Base-by-base conservation (phyloP, 2,888 invertebrate species). In the Aspidapion aeneum region DNA sequence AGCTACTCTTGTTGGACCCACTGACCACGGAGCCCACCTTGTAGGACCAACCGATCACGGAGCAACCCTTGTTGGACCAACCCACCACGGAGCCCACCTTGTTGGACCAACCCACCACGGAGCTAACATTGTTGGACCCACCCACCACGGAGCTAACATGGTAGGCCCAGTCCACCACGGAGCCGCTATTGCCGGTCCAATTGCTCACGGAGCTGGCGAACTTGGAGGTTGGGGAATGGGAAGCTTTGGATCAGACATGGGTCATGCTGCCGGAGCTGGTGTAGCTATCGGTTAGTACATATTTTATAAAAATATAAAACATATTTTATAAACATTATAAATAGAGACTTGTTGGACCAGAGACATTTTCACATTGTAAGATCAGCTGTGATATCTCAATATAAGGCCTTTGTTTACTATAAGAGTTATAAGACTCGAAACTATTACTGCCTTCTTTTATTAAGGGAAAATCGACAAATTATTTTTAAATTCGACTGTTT, bases 1-100 rank as follows among this genome's bases (percentile, higher is more conserved):
- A 52, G 51, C 21, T 18, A 16, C 20, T 21, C 59, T 75, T 12
- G 68, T 72, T 22, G 73, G 74, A 9, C 75, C 75, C 18, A 67
- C 65, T 21, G 68, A 70, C 21, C 74, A 70, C 35, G 74, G 74
- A 19, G 71, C 67, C 1, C 65, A 71, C 3, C 65, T 75, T 18
- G 70, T 71, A 63, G 76, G 75, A 19, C 51, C 52, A 52, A 52
- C 17, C 12, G 1, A 5, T 35, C 49, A 22, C 19, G 61, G 59
- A 57, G 66, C 63, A 0, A 21, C 57, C 9, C 17, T 63, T 50
- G 64, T 62, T 21, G 70, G 70, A 18, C 52, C 52, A 17, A 7
- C 7, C 19, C 18, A 17, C 52, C 18, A 52, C 17, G 52, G 52
- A 52, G 52, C 52, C 52, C 7, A 5, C 17, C 3, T 52, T 52